These are phyloP conservation scores for Vulpes ferrilata DNA, from an alignment of 2,113 vertebrate species.

Conservation along the genomic window DNA sequence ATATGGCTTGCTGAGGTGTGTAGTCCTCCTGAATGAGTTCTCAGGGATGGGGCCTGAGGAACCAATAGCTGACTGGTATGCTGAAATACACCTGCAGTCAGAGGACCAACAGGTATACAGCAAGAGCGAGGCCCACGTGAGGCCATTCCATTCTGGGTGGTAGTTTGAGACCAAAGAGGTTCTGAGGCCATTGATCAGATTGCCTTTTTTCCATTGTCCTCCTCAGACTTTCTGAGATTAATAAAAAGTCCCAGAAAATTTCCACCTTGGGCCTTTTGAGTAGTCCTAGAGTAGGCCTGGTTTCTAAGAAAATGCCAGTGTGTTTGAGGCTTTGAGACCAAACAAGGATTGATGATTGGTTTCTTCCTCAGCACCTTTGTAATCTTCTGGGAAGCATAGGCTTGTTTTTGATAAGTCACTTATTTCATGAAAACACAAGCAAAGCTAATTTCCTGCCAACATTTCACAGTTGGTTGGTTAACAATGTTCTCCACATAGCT, in stretches of 20 bases:
- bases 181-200: background rate
- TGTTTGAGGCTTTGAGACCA: slow-evolving; percentile 5
- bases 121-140: background rate
- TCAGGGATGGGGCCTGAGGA: background rate
- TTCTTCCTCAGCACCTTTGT: background rate
- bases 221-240: background rate
- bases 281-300: background rate
- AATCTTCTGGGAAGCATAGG: background rate
- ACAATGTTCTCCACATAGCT: slow-evolving; percentile 15
- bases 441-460: slow-evolving; percentile 21
- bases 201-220: background rate
- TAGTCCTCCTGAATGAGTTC: background rate
- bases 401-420: slow-evolving; percentile 18
- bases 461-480: slow-evolving; percentile 12
- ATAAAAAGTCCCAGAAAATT: background rate
- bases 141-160: background rate
- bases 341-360: background rate
- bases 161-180: background rate
- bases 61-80: background rate
- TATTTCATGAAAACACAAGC: slow-evolving; percentile 38
- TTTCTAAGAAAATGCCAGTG: background rate
- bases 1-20: background rate
- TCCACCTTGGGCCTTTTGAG: background rate
- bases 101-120: no score
- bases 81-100: background rate